phyloP scores from a whole-genome alignment of 2,888 invertebrate species.

The Celastrina argiolus region DNA sequence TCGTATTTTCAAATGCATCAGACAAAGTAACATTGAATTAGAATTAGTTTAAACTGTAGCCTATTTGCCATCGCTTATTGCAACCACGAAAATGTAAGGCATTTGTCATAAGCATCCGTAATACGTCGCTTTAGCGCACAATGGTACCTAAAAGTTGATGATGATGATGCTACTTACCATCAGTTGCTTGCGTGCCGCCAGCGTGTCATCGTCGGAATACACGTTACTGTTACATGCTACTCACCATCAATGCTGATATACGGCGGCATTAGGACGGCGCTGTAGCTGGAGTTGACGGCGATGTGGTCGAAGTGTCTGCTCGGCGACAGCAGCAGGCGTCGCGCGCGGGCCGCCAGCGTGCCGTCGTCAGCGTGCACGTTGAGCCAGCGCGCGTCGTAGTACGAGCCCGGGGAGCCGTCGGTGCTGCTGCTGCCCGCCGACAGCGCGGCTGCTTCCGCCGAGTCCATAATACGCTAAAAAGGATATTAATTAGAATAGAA shows the following conservation, averaged over 20 bases:
- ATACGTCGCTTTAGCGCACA: no score
- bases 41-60: no score
- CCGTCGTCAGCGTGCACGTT: slow-evolving; percentile 88
- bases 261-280: slow-evolving; percentile 92
- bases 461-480: slow-evolving; percentile 91
- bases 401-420: slow-evolving; percentile 78
- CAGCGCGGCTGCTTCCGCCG: slow-evolving; percentile 91
- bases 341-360: slow-evolving; percentile 82
- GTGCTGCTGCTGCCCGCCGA: slow-evolving; percentile 75
- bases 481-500: slow-evolving; percentile 10
- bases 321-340: slow-evolving; percentile 84
- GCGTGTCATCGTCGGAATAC: no score
- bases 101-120: no score
- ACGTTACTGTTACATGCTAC: slow-evolving; percentile 26
- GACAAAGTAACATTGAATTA: no score
- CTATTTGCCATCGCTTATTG: no score
- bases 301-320: slow-evolving; percentile 92
- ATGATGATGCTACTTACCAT: no score
- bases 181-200: no score
- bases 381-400: slow-evolving; percentile 89
- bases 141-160: no score
- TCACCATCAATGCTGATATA: slow-evolving; percentile 84
- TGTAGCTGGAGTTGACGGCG: slow-evolving; percentile 89
- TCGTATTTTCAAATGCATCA: no score
- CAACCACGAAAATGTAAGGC: no score